Percentiles rank a stretch among this genome's conserved stretches.
These are phyloP conservation scores for Bufo gargarizans DNA, from an alignment of 2,113 vertebrate species.

Conservation along the genomic window DNA sequence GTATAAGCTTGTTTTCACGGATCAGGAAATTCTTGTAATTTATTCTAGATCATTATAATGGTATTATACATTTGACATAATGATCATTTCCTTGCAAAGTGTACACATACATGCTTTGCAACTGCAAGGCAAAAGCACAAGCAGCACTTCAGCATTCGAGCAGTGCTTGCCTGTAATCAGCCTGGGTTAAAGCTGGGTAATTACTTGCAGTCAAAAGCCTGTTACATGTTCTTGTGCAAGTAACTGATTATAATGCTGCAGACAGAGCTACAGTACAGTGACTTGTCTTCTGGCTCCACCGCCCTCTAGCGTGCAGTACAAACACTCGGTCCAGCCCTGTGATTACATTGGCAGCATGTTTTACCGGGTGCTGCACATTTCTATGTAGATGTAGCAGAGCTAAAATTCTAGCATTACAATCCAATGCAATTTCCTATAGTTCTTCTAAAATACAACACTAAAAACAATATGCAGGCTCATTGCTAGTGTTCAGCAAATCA, in stretches of 20 bases:
- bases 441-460: too few relatives aligned
- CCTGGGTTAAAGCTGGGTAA: slow-evolving; percentile 24
- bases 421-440: too few relatives aligned
- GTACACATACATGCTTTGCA: background rate
- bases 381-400: background rate
- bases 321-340: slow-evolving; percentile 46
- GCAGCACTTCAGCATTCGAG: background rate
- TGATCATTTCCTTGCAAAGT: too few relatives aligned
- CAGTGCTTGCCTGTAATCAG: slow-evolving; percentile 22
- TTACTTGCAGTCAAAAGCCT: slow-evolving; percentile 26
- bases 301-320: slow-evolving; percentile 89
- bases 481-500: too few relatives aligned
- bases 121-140: background rate
- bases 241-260: slow-evolving; percentile 48
- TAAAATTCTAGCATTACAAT: too few relatives aligned
- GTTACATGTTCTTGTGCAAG: slow-evolving; percentile 44
- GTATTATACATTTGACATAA: background rate
- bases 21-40: background rate
- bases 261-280: slow-evolving; percentile 47
- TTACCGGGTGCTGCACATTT: background rate
- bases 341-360: background rate
- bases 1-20: background rate
- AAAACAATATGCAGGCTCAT: too few relatives aligned
- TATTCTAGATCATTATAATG: background rate
- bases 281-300: slow-evolving; percentile 74